A percentile compares a stretch with the other conserved stretches of the same genome.
Conservation (phyloP, 2,888 invertebrate genomes). For the Acheta domesticus region DNA sequence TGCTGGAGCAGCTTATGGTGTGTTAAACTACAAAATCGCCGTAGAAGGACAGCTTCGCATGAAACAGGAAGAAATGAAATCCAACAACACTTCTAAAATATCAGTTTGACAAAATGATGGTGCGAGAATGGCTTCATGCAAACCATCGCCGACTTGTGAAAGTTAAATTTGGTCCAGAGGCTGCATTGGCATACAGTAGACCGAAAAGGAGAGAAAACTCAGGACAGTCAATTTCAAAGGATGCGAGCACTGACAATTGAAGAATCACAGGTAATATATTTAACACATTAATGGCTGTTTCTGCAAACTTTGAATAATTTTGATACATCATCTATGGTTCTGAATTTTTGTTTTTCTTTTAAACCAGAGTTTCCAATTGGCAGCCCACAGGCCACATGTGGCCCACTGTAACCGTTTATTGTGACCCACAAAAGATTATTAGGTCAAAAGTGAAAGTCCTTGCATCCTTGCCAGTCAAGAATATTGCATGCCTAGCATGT, state of each 20-base stretch:
- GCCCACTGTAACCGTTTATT: no score
- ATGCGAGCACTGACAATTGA: constrained; percentile 79
- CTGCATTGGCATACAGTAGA: constrained; percentile 82
- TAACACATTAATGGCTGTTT: no score
- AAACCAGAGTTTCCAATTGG: no score
- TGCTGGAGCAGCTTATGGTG: constrained; percentile 87
- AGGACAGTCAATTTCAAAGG: constrained; percentile 75
- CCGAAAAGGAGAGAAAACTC: constrained; percentile 86
- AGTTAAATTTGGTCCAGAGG: constrained; percentile 84
- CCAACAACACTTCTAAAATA: constrained; percentile 48
- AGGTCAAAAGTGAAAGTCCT: no score
- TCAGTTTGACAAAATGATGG: constrained; percentile 88
- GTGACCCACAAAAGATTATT: no score
- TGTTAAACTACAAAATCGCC: constrained; percentile 88
- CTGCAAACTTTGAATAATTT: no score
- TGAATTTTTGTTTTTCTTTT: no score
- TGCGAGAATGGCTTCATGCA: constrained; percentile 91
- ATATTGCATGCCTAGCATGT: no score
- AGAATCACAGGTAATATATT: constrained; percentile 66
- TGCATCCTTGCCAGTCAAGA: no score
- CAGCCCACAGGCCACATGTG: no score
- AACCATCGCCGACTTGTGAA: constrained; percentile 86
- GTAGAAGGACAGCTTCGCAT: constrained; percentile 75
- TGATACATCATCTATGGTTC: no score
- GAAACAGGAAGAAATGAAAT: constrained; percentile 70